phyloP scores from a whole-genome alignment of 2,797 vertebrate genomes.

The Prionace glauca region DNA sequence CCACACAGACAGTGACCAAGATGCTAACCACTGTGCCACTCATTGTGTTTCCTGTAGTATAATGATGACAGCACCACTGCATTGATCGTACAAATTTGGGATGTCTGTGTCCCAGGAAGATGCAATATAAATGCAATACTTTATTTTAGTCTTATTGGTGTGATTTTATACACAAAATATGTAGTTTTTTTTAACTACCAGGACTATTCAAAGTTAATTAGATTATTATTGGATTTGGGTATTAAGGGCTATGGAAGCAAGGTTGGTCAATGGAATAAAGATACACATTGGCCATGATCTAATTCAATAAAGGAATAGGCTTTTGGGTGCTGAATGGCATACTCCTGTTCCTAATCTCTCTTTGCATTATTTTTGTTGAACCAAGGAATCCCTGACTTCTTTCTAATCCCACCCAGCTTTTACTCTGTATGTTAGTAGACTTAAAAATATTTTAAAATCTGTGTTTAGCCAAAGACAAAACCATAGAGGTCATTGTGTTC shows the following conservation, averaged over 20 bases:
- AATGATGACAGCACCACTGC: too few relatives aligned
- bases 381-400: background rate
- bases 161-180: background rate
- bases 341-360: background rate
- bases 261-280: background rate
- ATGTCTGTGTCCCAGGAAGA: too few relatives aligned
- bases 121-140: background rate
- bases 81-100: too few relatives aligned
- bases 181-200: background rate
- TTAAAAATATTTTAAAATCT: background rate
- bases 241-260: background rate
- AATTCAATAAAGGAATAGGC: background rate
- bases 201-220: background rate
- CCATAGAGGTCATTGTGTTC: background rate
- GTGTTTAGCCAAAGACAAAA: background rate
- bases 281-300: background rate
- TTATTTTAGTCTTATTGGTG: background rate
- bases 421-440: background rate
- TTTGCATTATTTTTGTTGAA: background rate
- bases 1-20: too few relatives aligned
- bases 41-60: too few relatives aligned
- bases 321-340: background rate
- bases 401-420: background rate
- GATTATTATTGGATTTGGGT: background rate
- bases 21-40: too few relatives aligned